Evolutionary conservation across 1,140 invertebrate species (phyloP), one percentile per base, ranked within the genome.

Genomic region (Maniola jurtina): DNA sequence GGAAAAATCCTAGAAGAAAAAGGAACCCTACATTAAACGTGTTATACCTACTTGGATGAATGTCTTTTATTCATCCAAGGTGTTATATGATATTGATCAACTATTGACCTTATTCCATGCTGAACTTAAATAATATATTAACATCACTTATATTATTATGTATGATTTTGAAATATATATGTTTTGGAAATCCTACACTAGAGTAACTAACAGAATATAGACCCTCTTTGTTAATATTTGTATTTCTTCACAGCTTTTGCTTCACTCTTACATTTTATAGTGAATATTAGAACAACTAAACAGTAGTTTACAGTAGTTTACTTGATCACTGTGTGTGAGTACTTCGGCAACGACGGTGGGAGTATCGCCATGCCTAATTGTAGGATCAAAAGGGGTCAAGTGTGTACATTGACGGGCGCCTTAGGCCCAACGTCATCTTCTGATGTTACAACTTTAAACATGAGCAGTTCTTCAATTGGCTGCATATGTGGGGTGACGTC

Each of bases 321-420:
- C 11, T 48, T 35, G 59, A 48, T 36, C 34, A 61, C 45, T 50
- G 33, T 55, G 13, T 5, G 55, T 9, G 42, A 35, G 75, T 64
- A 74, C 66, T 64, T 63, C 66, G 61, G 67, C 63, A 25, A 25
- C 25, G 1, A 66, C 57, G 57, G 63, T 66, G 61, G 70, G 77
- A 83, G 80, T 82, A 83, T 88, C 77, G 76, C 77, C 80, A 82
- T 84, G 80, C 83, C 85, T 88, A 90, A 90, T 90, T 90, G 88
- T 86, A 76, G 79, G 88, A 89, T 90, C 88, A 90, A 90, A 89
- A 89, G 88, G 88, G 88, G 88, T 90, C 86, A 90, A 90, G 82
- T 90, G 88, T 89, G 84, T 88, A 85, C 83, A 88, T 85, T 87
- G 86, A 85, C 85, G 84, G 81, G 82, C 84, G 88, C 84, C 82